Conservation (phyloP, 2,797 vertebrate species). For the Myotis daubentonii region DNA sequence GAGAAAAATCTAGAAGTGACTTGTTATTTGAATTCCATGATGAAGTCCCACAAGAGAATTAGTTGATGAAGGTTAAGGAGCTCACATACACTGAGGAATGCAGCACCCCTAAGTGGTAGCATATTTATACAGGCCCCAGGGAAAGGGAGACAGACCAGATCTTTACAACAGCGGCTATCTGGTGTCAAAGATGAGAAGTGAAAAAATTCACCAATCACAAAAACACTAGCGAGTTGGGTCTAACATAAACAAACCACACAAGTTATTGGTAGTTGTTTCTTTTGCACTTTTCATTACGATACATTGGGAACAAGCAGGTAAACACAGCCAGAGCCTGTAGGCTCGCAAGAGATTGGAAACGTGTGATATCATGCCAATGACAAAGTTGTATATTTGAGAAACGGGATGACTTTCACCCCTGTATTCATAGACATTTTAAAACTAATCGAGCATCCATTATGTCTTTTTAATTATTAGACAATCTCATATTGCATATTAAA, state of each 20-base stretch:
- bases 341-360: background rate
- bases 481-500: slow-evolving; percentile 84
- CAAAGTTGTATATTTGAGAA: slow-evolving; percentile 39
- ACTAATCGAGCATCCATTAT: background rate
- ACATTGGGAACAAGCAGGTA: background rate
- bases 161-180: background rate
- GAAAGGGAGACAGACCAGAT: background rate
- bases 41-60: background rate
- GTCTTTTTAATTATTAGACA: slow-evolving; percentile 84
- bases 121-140: background rate
- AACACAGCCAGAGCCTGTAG: slow-evolving; percentile 3
- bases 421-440: background rate
- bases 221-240: background rate
- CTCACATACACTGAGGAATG: background rate
- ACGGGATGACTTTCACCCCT: background rate
- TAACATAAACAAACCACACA: slow-evolving; percentile 5
- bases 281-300: slow-evolving; percentile 47
- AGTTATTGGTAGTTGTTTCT: slow-evolving; percentile 19
- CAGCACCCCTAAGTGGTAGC: background rate
- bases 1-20: slow-evolving; percentile 9
- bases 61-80: slow-evolving; percentile 33
- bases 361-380: slow-evolving; percentile 11
- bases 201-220: background rate
- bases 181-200: slow-evolving; percentile 29
- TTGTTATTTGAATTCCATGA: slow-evolving; percentile 12